Base-by-base conservation (phyloP, 2,888 invertebrate species). In the Drosophila suboccidentalis region DNA sequence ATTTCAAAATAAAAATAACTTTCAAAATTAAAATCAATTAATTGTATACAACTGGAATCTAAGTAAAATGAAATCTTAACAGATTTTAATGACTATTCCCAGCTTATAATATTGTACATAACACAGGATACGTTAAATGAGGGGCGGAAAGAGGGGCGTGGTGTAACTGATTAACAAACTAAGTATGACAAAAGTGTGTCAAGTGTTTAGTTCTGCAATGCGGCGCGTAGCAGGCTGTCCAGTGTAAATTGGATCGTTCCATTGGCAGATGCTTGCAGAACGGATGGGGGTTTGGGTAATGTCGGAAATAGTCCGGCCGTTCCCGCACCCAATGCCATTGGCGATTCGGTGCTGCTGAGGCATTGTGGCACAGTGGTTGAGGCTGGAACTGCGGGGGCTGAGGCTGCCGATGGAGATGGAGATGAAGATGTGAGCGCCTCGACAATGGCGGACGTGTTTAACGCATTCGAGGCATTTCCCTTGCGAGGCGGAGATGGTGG, bases 211-310 rank as follows among this genome's bases (percentile, higher is more conserved):
- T 87, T 89, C 39, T 87, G 90, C 55, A 87, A 61, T 15, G 87
- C 90, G n/a, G 87, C 87, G 32, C 87, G 90, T 53, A 87, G 66
- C 54, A 87, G 66, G 65, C 87, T 87, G 67, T 87, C 87, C 49
- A 87, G 59, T 4, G 86, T 89, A 22, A 85, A 62, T 44, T 85
- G 89, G 11, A 85, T 89, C 47, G 84, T 85, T 34, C 89, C 84
- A 57, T 83, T 89, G 55, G 82, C 76, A 44, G 78, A 47, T 41
- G 87, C 84, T 44, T 87, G 85, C 47, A 85, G 50, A 57, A 85
- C 85, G 50, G 84, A 87, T 54, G 84, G 76, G 39, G 84, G 89
- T 57, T 89, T 85, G 38, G 84, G 84, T 32, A 85, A 36, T 5
- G 89, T 71, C 49, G 84, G 84, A 77, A 83, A 83, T 39, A 71